Evolutionary conservation across 2,888 invertebrate genomes (phyloP).

Genomic region (Pseudolycoriella hygida): DNA sequence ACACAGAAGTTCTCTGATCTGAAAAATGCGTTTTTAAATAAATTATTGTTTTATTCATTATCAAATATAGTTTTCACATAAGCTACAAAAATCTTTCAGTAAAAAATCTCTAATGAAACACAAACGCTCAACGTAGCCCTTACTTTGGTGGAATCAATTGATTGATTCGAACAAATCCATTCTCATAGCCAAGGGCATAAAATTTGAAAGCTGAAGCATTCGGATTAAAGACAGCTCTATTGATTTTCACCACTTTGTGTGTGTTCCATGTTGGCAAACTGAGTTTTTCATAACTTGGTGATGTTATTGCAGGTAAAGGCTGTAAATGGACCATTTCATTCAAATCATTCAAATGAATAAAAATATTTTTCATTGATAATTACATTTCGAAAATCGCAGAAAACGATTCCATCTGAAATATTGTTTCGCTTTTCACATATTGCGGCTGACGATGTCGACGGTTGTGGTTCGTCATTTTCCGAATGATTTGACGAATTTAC

Average conservation of each 20-base stretch:
- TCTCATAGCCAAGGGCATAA: constrained; percentile 23
- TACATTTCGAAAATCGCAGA: constrained; percentile 14
- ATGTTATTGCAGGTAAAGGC: not conserved
- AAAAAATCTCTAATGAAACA: too few species aligned
- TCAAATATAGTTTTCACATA: too few species aligned
- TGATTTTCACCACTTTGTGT: constrained; percentile 16
- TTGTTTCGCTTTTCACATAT: constrained; percentile 11
- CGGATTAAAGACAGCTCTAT: constrained; percentile 20
- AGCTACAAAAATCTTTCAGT: too few species aligned
- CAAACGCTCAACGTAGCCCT: too few species aligned
- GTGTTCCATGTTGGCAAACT: constrained; percentile 14
- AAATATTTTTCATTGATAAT: not conserved
- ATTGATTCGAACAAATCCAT: constrained; percentile 17
- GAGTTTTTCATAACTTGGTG: not conserved
- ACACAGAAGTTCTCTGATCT: too few species aligned
- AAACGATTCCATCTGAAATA: constrained; percentile 18
- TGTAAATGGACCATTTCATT: not conserved
- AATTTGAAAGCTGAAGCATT: constrained; percentile 16
- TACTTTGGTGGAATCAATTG: not conserved
- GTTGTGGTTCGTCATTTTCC: not conserved
- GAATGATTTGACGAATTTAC: not conserved
- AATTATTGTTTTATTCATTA: too few species aligned
- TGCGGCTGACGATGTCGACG: constrained; percentile 12
- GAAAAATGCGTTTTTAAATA: too few species aligned
- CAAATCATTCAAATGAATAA: not conserved